Evolutionary conservation across 2,888 invertebrate genomes (phyloP), one percentile per base, ranked within the genome.

Genomic region (Pandemis corylana): DNA sequence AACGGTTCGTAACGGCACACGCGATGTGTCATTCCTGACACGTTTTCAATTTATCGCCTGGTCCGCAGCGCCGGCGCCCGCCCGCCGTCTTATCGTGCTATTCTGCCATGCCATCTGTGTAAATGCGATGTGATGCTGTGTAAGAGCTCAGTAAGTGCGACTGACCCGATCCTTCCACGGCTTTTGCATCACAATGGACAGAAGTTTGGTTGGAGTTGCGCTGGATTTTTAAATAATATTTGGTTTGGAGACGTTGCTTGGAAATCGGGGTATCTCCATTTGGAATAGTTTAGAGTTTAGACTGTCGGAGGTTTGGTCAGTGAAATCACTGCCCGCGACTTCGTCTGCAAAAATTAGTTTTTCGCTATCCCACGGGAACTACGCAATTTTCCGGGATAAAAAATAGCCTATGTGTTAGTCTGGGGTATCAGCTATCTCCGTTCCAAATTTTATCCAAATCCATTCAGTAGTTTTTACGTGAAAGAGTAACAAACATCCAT

Each of bases 31-130:
- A 90, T 90, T 90, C 90, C 79, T 80, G 84, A 89, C 93, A 93
- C 92, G 93, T 92, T 90, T 92, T 90, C 91, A 92, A 93, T 92
- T 89, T 91, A 91, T 90, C 87, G 87, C 81, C 81, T 77, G 80
- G 81, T 82, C 82, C 64, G 64, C 56, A 69, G 79, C 79, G 77
- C 77, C 85, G 83, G 87, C 71, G 63, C 84, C 85, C 82, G 77
- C 77, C 78, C 36, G 65, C 53, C 70, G 69, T 67, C 84, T 86
- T 88, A 86, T 88, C 87, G 81, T 77, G 78, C 78, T 82, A 87
- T 87, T 88, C 84, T 86, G 85, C 85, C 85, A 86, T 83, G 84
- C 84, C 84, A 83, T 83, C 70, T 66, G 82, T 82, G 81, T 81
- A 79, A 84, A 82, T 83, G 82, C 80, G 79, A 64, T 74, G 62